Evolutionary conservation across 2,888 invertebrate species (phyloP).

Genomic region (Mesorhabditis spiculigera): DNA sequence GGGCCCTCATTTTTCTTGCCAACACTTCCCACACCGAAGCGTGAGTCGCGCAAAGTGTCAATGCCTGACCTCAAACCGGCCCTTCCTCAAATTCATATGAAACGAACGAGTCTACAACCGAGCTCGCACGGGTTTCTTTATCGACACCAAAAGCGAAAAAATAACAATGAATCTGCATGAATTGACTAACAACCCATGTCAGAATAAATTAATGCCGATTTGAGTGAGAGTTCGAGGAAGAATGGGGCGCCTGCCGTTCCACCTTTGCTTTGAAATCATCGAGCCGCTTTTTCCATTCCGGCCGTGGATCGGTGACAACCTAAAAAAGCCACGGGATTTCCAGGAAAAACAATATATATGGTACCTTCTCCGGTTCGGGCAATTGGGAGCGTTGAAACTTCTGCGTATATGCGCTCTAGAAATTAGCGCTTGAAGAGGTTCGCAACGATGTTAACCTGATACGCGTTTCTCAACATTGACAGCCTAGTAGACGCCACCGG

Average conservation of each 20-base stretch:
- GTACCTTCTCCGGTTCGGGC: neutral
- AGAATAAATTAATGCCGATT: no score
- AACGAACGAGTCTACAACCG: constrained; percentile 3
- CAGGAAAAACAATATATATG: neutral
- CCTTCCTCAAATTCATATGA: neutral
- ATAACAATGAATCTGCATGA: no score
- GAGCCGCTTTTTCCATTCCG: constrained; percentile 45
- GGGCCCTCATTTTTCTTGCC: neutral
- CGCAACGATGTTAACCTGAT: constrained; percentile 18
- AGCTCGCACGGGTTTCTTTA: neutral
- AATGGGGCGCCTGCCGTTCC: neutral
- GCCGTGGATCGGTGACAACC: constrained; percentile 39
- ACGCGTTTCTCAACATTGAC: constrained; percentile 34
- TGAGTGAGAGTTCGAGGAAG: no score
- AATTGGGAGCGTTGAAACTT: constrained; percentile 1
- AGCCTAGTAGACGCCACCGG: constrained; percentile 18
- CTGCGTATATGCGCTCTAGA: constrained; percentile 1
- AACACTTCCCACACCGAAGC: neutral
- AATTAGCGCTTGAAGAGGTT: neutral
- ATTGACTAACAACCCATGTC: no score
- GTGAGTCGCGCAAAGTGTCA: neutral
- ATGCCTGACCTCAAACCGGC: neutral
- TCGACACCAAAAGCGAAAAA: no score
- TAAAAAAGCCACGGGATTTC: neutral
- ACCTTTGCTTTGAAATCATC: constrained; percentile 34